Base-by-base conservation (phyloP, 2,113 vertebrate genomes). In the Ramphastos sulfuratus region DNA sequence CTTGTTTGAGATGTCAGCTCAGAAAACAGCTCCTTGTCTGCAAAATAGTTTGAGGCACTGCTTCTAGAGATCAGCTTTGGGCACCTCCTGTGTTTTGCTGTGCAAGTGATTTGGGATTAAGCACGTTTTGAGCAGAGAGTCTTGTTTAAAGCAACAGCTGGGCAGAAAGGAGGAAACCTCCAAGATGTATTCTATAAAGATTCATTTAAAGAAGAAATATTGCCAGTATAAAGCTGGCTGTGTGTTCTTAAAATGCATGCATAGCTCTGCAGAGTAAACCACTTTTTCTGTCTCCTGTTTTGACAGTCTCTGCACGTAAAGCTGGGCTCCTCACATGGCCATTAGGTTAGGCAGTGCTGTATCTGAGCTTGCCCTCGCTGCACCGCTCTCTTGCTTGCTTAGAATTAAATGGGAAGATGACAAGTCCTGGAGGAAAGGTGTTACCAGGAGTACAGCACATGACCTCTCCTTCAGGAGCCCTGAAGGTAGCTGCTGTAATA, bases 201-300 rank as follows among this genome's bases (percentile, higher is more conserved):
- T 18, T 50, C 2, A 59, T 4, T 73, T 81, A 24, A 73, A 77
- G 21, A 37, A 63, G 35, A 58, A 48, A 42, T 58, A 33, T 19
- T 44, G 44, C 33, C 9, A 1, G 5, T 0, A 1, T 90, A 7
- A 61, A 75, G 48, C 39, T 79, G 20, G 8, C 20, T 2, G 2
- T 56, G 15, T 1, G 0, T n/a, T 72, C 15, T 64, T 67, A 10
- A 27, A 42, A 35, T 2, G 10, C 42, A 3, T 5, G 52, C 59
- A n/a, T 11, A 61, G 42, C 84, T 64, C 70, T 89, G 63, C 60
- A 28, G 23, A 1, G 21, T 33, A 7, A 86, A 63, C 2, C 4
- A 6, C 27, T 23, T 0, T 31, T 61, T 37, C 19, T 74, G 42
- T 12, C 23, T 56, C 52, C 37, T 21, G 5, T 35, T 72, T 44